Base-by-base conservation (phyloP, 2,113 vertebrate genomes). In the Sminthopsis crassicaudata region DNA sequence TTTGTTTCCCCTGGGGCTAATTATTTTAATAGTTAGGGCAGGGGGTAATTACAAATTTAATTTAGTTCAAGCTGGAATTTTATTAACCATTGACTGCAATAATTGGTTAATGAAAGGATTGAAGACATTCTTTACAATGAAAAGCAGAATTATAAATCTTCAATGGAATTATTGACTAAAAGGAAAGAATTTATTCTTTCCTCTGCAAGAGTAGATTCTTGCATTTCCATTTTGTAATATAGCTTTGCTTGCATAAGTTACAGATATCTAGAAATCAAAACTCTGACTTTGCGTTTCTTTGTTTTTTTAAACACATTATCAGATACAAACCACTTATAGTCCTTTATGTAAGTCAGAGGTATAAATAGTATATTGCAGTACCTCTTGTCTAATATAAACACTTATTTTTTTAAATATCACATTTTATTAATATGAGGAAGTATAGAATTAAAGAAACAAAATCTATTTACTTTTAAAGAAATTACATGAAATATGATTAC, bases 401-500 rank as follows among this genome's bases (percentile, higher is more conserved):
- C 90, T 53, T 22, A 89, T 93, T 93, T 92, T 91, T 91, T 48
- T n/a, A n/a, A n/a, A n/a, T n/a, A n/a, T n/a, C n/a, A n/a, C n/a
- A n/a, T n/a, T n/a, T n/a, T n/a, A n/a, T 91, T 25, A 91, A 9
- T 14, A 50, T 92, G 42, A 91, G 91, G 51, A 93, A 6, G 12
- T 88, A 30, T 90, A 48, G 90, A 94, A 91, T 90, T 57, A 57
- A 92, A 91, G 36, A 30, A 93, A 54, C 46, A 93, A 93, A 22
- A 8, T 42, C 12, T 89, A 2, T 88, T 94, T 46, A 93, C 53
- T 93, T 94, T 89, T 50, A 93, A 8, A 93, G 27, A 52, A 52
- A 42, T 55, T 54, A 4, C 88, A 90, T 46, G 46, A 90, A 90
- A n/a, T 52, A 67, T 67, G 30, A 27, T 67, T 67, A 36, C 30